These are phyloP conservation scores for Pseudococcus longispinus DNA, from an alignment of 2,888 invertebrate species.

Conservation along the genomic window DNA sequence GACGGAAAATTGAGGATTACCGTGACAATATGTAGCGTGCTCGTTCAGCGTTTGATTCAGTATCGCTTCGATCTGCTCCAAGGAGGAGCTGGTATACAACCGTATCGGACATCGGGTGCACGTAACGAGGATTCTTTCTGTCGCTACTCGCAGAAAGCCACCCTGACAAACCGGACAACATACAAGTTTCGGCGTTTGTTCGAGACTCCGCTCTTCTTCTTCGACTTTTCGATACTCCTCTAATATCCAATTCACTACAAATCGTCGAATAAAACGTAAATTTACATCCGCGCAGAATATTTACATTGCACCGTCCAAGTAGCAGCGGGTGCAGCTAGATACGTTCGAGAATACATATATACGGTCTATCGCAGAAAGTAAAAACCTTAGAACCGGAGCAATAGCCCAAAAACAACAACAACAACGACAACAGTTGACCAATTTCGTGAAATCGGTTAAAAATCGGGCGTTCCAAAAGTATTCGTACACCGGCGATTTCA, in stretches of 20 bases:
- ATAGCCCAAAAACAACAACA: too few species aligned
- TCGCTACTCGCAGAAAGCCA: not conserved
- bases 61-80: not conserved
- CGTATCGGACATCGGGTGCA: not conserved
- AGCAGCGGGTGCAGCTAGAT: too few species aligned
- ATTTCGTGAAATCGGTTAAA: too few species aligned
- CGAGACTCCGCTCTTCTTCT: not conserved
- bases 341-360: too few species aligned
- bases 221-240: not conserved
- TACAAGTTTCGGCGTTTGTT: not conserved
- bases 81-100: not conserved
- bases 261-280: not conserved
- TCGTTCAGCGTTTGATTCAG: not conserved
- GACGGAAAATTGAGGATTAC: not conserved
- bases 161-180: constrained; percentile 9
- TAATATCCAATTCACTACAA: not conserved
- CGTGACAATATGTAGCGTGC: not conserved
- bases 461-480: too few species aligned
- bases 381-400: too few species aligned
- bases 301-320: too few species aligned
- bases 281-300: too few species aligned
- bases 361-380: too few species aligned
- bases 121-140: not conserved
- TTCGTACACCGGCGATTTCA: too few species aligned
- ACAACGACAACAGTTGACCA: too few species aligned